Conservation (phyloP, 2,113 vertebrate genomes). For the Oriolus oriolus region DNA sequence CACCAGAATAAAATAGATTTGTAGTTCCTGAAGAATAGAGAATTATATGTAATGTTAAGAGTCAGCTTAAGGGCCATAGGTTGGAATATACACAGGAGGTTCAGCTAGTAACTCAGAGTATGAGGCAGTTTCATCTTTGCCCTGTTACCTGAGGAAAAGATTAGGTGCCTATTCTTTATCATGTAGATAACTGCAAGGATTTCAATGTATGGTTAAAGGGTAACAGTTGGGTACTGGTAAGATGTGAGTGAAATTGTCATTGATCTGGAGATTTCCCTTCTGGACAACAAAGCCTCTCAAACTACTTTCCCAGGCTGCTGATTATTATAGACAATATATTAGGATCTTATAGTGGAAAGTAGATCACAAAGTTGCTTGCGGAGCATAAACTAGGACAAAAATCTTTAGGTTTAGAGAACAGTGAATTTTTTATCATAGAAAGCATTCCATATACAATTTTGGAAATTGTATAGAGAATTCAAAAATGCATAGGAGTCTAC, state of each 20-base stretch:
- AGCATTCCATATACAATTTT: neutral
- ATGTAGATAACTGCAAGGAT: neutral
- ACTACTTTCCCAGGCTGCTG: neutral
- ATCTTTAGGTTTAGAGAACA: neutral
- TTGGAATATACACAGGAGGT: neutral
- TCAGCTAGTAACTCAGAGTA: neutral
- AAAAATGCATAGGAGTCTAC: accelerated
- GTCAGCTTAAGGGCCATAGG: neutral
- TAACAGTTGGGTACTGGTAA: neutral
- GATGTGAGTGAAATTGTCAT: neutral
- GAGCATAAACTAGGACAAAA: neutral
- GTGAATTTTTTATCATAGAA: neutral
- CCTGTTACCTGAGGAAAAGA: neutral
- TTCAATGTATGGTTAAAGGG: neutral
- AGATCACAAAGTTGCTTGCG: neutral
- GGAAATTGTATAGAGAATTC: neutral
- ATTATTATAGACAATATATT: neutral
- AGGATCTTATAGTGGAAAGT: neutral
- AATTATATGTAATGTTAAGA: neutral
- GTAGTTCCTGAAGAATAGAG: neutral
- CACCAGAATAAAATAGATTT: neutral
- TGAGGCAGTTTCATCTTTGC: neutral
- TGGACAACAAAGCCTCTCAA: neutral
- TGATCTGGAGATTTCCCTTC: neutral
- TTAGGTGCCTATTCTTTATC: neutral